Percentiles rank a stretch among this genome's conserved stretches.
Conservation (phyloP, 1,140 invertebrate genomes). For the Acyrthosiphon pisum region DNA sequence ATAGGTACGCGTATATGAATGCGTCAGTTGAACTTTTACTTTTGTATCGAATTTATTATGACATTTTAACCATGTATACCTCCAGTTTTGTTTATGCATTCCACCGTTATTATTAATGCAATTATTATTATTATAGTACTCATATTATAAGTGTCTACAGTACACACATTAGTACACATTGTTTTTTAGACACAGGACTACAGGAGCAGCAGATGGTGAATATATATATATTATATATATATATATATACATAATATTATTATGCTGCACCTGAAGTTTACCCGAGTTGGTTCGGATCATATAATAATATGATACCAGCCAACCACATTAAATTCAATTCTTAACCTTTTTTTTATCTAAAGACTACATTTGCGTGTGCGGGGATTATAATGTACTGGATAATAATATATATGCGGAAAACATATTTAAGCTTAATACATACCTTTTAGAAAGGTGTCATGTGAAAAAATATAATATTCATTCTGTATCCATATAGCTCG, state of each 20-base stretch:
- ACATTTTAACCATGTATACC: background rate
- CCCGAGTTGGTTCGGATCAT: fast-evolving
- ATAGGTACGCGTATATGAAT: background rate
- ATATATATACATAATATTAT: too few species aligned
- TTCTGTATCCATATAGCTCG: too few species aligned
- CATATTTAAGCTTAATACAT: too few species aligned
- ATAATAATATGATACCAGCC: background rate
- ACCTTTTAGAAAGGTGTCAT: too few species aligned
- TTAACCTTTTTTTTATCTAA: background rate
- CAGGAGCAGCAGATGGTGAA: background rate
- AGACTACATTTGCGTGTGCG: background rate
- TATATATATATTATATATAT: too few species aligned
- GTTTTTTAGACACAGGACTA: background rate
- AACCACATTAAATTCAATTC: background rate
- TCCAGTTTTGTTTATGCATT: background rate
- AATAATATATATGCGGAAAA: too few species aligned
- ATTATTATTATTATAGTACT: background rate
- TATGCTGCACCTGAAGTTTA: background rate
- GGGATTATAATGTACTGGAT: background rate
- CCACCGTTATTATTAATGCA: background rate
- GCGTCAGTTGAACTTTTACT: background rate
- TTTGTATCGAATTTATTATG: background rate
- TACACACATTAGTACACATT: background rate
- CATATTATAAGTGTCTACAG: background rate
- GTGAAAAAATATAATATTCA: too few species aligned